Evolutionary conservation across 2,113 vertebrate genomes (phyloP).

Genomic region (Bubalus kerabau): DNA sequence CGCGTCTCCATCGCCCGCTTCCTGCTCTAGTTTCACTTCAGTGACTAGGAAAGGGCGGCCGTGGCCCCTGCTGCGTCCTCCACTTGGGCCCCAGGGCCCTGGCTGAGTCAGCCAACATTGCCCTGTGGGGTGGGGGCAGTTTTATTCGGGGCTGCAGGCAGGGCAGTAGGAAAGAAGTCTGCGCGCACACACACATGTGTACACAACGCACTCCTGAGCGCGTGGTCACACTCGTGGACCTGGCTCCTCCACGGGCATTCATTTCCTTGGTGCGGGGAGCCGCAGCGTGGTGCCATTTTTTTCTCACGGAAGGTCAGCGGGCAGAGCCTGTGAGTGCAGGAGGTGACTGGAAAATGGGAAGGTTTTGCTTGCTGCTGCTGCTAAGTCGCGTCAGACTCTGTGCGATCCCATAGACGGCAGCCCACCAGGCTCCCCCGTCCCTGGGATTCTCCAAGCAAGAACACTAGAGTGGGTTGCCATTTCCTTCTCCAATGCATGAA

Average conservation of each 20-base stretch:
- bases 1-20: neutral
- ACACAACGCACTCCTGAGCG: neutral
- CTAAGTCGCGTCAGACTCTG: too few species aligned
- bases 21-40: neutral
- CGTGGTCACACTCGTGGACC: accelerated
- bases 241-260: accelerated
- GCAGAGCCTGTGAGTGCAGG: neutral
- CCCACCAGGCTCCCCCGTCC: too few species aligned
- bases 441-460: too few species aligned
- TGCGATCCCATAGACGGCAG: too few species aligned
- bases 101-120: neutral
- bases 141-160: neutral
- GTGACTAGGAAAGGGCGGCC: neutral
- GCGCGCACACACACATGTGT: accelerated
- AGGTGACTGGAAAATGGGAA: neutral
- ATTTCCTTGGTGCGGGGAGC: neutral
- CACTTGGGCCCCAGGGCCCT: neutral
- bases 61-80: neutral
- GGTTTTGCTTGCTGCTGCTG: neutral
- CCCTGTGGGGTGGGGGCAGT: neutral
- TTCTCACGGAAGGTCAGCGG: neutral
- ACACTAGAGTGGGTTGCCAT: too few species aligned
- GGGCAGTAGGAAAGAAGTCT: neutral
- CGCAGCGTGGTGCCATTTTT: accelerated
- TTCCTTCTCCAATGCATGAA: too few species aligned